Evolutionary conservation across 2,797 vertebrate genomes (phyloP), one percentile per base, ranked within the genome.

Genomic region (Macrochelys suwanniensis): DNA sequence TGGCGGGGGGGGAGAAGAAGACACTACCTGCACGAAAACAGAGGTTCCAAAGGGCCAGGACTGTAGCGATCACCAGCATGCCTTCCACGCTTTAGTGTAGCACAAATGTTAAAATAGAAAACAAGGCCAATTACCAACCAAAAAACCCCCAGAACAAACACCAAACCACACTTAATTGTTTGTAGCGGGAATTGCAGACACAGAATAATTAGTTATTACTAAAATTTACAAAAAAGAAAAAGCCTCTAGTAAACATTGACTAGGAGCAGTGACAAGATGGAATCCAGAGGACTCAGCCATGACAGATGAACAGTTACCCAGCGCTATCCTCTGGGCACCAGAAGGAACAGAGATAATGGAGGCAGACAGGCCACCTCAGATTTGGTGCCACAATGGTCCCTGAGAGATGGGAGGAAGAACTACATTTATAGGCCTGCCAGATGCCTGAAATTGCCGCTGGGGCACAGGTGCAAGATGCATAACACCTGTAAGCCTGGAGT

Each of bases 61-160:
- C 31, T 93, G 54, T 37, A 88, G 65, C 80, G 92, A 82, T 92
- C 95, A 89, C 85, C 71, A 85, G 11, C 87, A 91, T 97, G 96
- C 87, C 53, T 94, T 61, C 80, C 74, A 85, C 92, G 37, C 74
- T 65, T 94, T 13, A 19, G 87, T 45, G 74, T 13, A 92, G 77
- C n/a, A 82, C 47, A 82, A 84, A 74, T 85, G 53, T 71, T 89
- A 74, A 71, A n/a, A 49, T 0, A 1, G n/a, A 59, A 85, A 94
- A 76, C 6, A 31, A 37, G 54, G 0, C 16, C n/a, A 81, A 87
- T 83, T 83, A 93, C 47, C 77, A 85, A 57, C 47, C 89, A 37
- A 94, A 42, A 47, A 56, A 92, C 53, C 81, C 89, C 0, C n/a
- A 78, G 50, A 78, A 47, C 13, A 76, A 92, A 86, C 93, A 85